Evolutionary conservation across 2,888 invertebrate genomes (phyloP).

Genomic region (Pseudococcus viburni): DNA sequence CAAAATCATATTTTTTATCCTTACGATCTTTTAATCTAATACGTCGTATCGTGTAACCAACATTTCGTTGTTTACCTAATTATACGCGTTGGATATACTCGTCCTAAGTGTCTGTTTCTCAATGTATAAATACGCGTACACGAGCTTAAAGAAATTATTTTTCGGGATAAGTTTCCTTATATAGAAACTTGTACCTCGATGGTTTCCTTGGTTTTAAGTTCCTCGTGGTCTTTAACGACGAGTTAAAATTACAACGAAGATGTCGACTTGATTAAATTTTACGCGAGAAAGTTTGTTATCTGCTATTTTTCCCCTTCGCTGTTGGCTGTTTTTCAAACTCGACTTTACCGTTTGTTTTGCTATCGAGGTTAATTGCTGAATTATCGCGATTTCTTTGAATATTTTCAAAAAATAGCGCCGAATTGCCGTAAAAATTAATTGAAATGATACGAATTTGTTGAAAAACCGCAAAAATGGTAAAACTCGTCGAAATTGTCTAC

Average conservation of each 20-base stretch:
- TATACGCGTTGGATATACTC: not conserved
- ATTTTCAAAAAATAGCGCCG: too few relatives aligned
- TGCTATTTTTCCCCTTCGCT: not conserved
- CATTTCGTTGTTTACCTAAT: conserved; percentile 26
- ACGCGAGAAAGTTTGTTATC: not conserved
- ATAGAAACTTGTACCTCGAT: not conserved
- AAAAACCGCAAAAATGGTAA: too few relatives aligned
- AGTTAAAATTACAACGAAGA: not conserved
- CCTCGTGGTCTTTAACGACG: not conserved
- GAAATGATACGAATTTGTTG: too few relatives aligned
- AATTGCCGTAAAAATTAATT: too few relatives aligned
- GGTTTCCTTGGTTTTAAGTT: conserved; percentile 8
- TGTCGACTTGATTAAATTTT: conserved; percentile 8
- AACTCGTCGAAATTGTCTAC: too few relatives aligned
- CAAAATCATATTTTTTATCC: conserved; percentile 25
- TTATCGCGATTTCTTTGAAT: too few relatives aligned
- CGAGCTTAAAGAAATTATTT: conserved; percentile 5
- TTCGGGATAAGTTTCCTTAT: conserved; percentile 16
- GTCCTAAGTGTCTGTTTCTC: not conserved
- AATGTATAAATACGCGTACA: not conserved
- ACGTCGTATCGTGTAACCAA: not conserved
- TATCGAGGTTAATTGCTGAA: too few relatives aligned
- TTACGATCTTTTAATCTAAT: conserved; percentile 7
- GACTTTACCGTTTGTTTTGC: too few relatives aligned
- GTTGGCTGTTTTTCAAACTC: too few relatives aligned